phyloP scores from a whole-genome alignment of 2,888 invertebrate genomes.

The Protonemura montana region DNA sequence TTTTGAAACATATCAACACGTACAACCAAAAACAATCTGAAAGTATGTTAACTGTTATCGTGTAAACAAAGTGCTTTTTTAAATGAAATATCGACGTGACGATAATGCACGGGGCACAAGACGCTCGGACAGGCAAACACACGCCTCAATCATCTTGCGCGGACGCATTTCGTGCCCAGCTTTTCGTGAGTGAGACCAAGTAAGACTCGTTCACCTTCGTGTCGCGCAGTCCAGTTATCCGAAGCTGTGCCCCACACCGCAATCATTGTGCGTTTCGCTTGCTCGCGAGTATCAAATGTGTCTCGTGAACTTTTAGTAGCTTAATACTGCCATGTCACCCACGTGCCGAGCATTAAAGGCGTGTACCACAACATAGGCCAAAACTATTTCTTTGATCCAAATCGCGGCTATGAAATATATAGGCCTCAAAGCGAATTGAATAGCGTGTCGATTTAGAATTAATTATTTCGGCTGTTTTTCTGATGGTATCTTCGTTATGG shows the following conservation, averaged over 20 bases:
- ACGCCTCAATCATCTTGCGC: neutral
- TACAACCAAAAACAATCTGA: neutral
- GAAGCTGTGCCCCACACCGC: neutral
- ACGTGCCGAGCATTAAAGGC: neutral
- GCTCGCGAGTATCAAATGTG: neutral
- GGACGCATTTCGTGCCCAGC: neutral
- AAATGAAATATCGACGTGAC: neutral
- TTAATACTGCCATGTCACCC: neutral
- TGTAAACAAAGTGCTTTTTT: slow-evolving; percentile 5
- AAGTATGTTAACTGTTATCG: neutral
- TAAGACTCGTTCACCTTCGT: neutral
- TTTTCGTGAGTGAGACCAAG: neutral
- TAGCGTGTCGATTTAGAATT: neutral
- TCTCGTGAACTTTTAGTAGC: neutral
- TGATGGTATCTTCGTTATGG: neutral
- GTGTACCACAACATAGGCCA: neutral
- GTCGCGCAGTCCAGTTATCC: neutral
- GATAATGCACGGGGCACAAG: neutral
- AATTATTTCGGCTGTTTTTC: neutral
- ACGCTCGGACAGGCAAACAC: neutral
- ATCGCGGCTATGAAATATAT: neutral
- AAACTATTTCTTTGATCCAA: neutral
- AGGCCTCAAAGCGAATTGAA: neutral
- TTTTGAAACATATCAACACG: neutral
- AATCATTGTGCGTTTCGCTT: neutral